These are phyloP conservation scores for Anagyrus pseudococci DNA, from an alignment of 2,888 invertebrate species.

Conservation along the genomic window DNA sequence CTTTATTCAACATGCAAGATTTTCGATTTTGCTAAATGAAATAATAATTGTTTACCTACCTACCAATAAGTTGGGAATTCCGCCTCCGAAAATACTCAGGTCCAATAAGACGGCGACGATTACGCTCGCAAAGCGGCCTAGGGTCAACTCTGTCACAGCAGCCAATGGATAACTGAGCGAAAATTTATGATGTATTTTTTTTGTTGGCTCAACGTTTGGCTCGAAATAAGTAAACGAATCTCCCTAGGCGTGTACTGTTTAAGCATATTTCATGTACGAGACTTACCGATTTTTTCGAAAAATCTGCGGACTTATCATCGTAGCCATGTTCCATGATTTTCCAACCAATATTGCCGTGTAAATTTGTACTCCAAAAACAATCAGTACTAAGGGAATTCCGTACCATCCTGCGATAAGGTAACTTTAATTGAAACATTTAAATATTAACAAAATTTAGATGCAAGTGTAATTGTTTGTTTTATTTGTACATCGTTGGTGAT, in stretches of 20 bases:
- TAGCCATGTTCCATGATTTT: conserved; percentile 82
- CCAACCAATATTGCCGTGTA: conserved; percentile 84
- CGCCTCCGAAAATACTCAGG: conserved; percentile 78
- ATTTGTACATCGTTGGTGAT: no score
- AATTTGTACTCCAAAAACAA: conserved; percentile 75
- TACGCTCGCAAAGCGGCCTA: conserved; percentile 69
- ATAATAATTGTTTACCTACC: conserved; percentile 61
- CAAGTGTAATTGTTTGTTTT: not conserved
- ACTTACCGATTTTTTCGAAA: conserved; percentile 66
- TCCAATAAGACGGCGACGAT: conserved; percentile 76
- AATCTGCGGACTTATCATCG: conserved; percentile 73
- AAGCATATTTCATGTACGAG: not conserved
- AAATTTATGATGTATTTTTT: conserved; percentile 10
- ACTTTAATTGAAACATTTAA: no score
- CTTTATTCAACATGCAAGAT: not conserved
- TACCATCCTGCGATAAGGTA: conserved; percentile 69
- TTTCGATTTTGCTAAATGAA: conserved; percentile 10
- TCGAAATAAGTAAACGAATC: no score
- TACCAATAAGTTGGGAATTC: conserved; percentile 81
- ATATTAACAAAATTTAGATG: not conserved
- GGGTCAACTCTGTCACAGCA: conserved; percentile 81
- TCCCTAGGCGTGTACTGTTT: no score
- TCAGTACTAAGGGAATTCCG: conserved; percentile 73
- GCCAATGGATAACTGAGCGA: conserved; percentile 78
- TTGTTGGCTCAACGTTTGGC: no score